A percentile compares a stretch with the other conserved stretches of the same genome.
phyloP scores from a whole-genome alignment of 2,888 invertebrate species.

The Hetaerina titia region DNA sequence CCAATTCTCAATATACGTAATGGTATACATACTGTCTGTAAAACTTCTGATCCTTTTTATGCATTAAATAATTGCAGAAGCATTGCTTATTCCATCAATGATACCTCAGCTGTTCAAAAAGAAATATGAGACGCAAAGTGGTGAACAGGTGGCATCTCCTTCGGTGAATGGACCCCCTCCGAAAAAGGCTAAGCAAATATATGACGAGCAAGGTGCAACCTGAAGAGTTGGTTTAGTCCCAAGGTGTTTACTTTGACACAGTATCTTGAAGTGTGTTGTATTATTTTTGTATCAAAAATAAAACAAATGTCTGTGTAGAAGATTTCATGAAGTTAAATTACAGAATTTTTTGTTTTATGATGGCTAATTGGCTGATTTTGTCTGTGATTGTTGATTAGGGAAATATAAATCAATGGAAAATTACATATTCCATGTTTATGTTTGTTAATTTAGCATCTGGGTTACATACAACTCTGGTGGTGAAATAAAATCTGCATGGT shows the following conservation, averaged over 20 bases:
- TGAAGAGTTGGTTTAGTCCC: not conserved
- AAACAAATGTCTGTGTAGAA: not conserved
- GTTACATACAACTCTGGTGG: not conserved
- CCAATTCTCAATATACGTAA: too few relatives aligned
- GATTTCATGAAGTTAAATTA: not conserved
- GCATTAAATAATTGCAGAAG: not conserved
- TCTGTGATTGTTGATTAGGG: not conserved
- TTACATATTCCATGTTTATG: not conserved
- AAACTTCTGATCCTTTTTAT: not conserved
- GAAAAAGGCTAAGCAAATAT: slow-evolving; percentile 54
- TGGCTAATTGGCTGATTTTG: not conserved
- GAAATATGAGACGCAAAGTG: slow-evolving; percentile 23
- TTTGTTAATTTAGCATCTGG: not conserved
- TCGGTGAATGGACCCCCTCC: slow-evolving; percentile 42
- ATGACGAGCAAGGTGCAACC: slow-evolving; percentile 41
- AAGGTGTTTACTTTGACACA: not conserved
- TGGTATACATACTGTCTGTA: not conserved
- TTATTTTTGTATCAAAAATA: slow-evolving; percentile 66
- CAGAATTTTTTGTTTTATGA: not conserved
- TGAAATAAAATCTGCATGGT: not conserved
- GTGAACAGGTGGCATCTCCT: slow-evolving; percentile 11
- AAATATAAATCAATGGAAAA: not conserved
- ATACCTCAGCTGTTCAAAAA: slow-evolving; percentile 50
- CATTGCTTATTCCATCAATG: slow-evolving; percentile 34
- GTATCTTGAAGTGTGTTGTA: slow-evolving; percentile 40